Conservation (phyloP, 2,888 invertebrate genomes). For the Drosophila mercatorum region DNA sequence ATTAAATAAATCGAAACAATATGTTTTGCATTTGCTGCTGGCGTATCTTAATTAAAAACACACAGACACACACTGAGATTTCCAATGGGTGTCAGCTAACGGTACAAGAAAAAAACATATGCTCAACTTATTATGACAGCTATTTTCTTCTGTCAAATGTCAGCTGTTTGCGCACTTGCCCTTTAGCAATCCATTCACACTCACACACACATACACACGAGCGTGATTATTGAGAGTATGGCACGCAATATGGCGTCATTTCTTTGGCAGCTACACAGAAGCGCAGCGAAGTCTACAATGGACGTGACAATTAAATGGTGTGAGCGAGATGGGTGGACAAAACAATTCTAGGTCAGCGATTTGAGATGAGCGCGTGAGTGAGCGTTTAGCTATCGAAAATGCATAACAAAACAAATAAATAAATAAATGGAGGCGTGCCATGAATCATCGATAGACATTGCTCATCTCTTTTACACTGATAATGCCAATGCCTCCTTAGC, state of each 20-base stretch:
- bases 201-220: slow-evolving; percentile 6
- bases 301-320: slow-evolving; percentile 68
- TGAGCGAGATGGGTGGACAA: slow-evolving; percentile 18
- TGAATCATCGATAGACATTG: slow-evolving; percentile 27
- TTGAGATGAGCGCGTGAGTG: slow-evolving; percentile 56
- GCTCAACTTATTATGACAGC: slow-evolving; percentile 51
- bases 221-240: slow-evolving; percentile 32
- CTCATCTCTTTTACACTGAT: slow-evolving; percentile 33
- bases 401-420: neutral
- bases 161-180: slow-evolving; percentile 62
- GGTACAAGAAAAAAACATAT: slow-evolving; percentile 39
- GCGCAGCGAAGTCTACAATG: slow-evolving; percentile 47
- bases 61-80: slow-evolving; percentile 1
- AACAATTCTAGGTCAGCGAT: slow-evolving; percentile 62
- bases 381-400: neutral
- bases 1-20: slow-evolving; percentile 53
- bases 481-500: neutral
- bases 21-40: slow-evolving; percentile 44
- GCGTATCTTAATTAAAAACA: slow-evolving; percentile 1
- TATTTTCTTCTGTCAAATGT: slow-evolving; percentile 68
- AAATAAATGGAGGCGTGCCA: neutral
- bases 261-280: slow-evolving; percentile 49
- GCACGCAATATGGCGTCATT: slow-evolving; percentile 74
- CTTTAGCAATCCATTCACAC: slow-evolving; percentile 27
- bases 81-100: slow-evolving; percentile 25